Evolutionary conservation across 2,797 vertebrate species (phyloP).

Genomic region (Parauchenoglanis punctatus): DNA sequence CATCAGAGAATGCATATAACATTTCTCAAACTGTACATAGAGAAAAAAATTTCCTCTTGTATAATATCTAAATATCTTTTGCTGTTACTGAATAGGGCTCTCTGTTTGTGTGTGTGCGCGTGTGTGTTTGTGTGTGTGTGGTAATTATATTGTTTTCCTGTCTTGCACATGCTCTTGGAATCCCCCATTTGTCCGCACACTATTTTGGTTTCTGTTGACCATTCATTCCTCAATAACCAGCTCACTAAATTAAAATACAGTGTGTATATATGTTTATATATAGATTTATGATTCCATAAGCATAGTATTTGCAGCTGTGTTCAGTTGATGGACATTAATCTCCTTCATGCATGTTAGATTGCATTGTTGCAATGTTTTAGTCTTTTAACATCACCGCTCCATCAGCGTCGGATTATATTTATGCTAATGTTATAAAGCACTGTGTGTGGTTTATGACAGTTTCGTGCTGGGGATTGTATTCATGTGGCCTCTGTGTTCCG

Average conservation of each 20-base stretch:
- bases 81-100: too few species aligned
- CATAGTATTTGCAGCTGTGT: background rate
- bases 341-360: background rate
- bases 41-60: background rate
- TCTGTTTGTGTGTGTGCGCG: background rate
- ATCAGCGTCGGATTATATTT: background rate
- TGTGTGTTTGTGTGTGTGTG: background rate
- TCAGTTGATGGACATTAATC: background rate
- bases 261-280: background rate
- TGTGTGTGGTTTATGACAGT: background rate
- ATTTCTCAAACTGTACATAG: background rate
- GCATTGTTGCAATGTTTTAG: background rate
- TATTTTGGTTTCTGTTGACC: background rate
- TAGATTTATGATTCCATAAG: background rate
- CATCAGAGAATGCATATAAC: background rate
- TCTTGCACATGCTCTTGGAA: background rate
- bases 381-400: background rate
- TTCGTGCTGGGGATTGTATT: constrained; percentile 28
- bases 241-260: background rate
- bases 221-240: background rate
- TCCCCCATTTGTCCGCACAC: background rate
- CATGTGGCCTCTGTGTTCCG: constrained; percentile 27
- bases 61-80: background rate
- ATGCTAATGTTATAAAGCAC: background rate
- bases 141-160: background rate